Conservation (phyloP, 2,888 invertebrate genomes). For the Athetis lepigone region DNA sequence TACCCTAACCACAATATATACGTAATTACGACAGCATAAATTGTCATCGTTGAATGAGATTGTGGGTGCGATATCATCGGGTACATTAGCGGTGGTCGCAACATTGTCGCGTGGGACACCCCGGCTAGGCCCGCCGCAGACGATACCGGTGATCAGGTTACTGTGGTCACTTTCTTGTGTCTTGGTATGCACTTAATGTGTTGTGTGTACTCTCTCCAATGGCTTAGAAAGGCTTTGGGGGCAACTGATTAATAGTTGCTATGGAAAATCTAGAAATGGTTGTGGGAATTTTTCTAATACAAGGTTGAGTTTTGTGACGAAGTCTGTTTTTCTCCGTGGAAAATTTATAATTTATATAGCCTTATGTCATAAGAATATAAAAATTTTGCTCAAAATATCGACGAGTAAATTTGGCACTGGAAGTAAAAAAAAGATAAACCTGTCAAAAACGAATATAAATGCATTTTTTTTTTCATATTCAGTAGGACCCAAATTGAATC, state of each 20-base stretch:
- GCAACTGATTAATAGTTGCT: slow-evolving; percentile 5
- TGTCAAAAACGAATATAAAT: slow-evolving; percentile 12
- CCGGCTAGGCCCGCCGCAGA: slow-evolving; percentile 52
- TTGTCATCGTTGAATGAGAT: slow-evolving; percentile 53
- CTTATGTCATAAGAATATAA: background rate
- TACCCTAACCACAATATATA: slow-evolving; percentile 31
- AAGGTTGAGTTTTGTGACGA: background rate
- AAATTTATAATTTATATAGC: background rate
- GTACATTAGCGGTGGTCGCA: slow-evolving; percentile 45
- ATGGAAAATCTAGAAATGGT: slow-evolving; percentile 18
- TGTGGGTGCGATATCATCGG: slow-evolving; percentile 53
- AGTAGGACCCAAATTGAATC: slow-evolving; percentile 8
- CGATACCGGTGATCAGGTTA: slow-evolving; percentile 57
- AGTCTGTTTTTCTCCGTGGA: background rate
- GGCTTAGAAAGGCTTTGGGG: slow-evolving; percentile 47
- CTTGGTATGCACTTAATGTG: slow-evolving; percentile 43
- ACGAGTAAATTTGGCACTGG: background rate
- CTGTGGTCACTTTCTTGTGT: slow-evolving; percentile 64
- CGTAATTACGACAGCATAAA: slow-evolving; percentile 54
- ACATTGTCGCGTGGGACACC: slow-evolving; percentile 64
- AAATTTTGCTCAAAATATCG: background rate
- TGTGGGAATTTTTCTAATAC: no score
- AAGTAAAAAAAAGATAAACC: background rate
- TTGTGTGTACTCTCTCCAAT: slow-evolving; percentile 52
- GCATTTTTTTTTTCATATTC: background rate